Percentiles rank a stretch among this genome's conserved stretches.
phyloP scores from a whole-genome alignment of 2,888 invertebrate genomes.

The Campopleginae sp. region DNA sequence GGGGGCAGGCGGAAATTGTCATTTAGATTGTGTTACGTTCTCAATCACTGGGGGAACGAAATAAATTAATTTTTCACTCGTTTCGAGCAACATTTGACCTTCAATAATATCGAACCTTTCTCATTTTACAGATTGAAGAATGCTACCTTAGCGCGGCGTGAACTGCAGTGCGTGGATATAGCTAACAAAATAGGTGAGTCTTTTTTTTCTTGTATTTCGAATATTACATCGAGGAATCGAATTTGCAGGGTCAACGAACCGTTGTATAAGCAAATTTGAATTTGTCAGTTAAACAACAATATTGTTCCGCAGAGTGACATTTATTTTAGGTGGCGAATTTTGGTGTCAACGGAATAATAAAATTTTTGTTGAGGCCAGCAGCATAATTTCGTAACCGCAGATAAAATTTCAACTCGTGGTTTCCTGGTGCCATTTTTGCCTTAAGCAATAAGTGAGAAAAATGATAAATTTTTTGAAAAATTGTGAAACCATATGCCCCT shows the following conservation, averaged over 20 bases:
- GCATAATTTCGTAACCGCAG: too few species aligned
- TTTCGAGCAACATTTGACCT: not conserved
- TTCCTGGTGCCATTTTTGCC: too few species aligned
- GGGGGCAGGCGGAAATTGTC: too few species aligned
- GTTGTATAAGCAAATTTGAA: too few species aligned
- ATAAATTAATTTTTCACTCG: not conserved
- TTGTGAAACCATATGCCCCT: not conserved
- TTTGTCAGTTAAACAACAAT: too few species aligned
- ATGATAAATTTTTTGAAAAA: not conserved
- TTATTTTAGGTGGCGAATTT: too few species aligned
- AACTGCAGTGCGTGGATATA: constrained; percentile 80
- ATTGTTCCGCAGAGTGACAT: too few species aligned
- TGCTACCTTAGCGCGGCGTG: constrained; percentile 82
- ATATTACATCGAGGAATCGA: not conserved
- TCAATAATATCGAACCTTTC: constrained; percentile 21
- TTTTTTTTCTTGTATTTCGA: not conserved
- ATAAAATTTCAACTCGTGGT: too few species aligned
- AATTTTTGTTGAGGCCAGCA: too few species aligned
- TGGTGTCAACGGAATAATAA: too few species aligned
- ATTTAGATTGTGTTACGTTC: not conserved
- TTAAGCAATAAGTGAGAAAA: not conserved
- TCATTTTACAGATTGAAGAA: constrained; percentile 79
- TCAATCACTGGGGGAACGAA: not conserved
- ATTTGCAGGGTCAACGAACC: too few species aligned
- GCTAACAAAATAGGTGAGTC: constrained; percentile 80